Conservation (phyloP, 2,113 vertebrate species). For the Poeciliopsis prolifica region DNA sequence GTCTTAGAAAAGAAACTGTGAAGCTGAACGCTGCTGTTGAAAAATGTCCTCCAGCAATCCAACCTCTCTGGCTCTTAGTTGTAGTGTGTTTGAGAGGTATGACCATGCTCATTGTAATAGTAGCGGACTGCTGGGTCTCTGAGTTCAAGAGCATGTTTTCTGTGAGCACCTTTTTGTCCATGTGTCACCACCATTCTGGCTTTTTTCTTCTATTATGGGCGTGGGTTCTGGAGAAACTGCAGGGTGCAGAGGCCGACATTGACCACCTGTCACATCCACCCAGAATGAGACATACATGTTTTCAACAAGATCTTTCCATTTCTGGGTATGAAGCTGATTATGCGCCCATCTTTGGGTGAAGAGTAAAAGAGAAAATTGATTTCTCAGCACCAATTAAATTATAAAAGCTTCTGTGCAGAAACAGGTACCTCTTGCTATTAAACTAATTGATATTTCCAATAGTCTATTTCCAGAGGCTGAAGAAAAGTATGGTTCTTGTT, state of each 20-base stretch:
- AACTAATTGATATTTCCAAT: constrained; percentile 56
- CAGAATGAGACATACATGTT: constrained; percentile 8
- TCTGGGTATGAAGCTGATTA: neutral
- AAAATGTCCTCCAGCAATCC: constrained; percentile 33
- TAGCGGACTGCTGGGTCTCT: constrained; percentile 32
- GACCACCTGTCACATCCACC: constrained; percentile 45
- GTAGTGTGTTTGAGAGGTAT: constrained; percentile 34
- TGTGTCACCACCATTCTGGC: constrained; percentile 12
- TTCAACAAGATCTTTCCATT: constrained; percentile 1
- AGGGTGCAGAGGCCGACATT: constrained; percentile 19
- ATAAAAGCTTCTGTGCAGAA: constrained; percentile 17
- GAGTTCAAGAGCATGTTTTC: constrained; percentile 17
- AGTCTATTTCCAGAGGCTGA: constrained; percentile 43
- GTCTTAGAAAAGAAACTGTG: constrained; percentile 45
- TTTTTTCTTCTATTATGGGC: neutral
- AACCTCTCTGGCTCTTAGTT: constrained; percentile 17
- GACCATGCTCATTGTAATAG: constrained; percentile 14
- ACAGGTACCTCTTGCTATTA: constrained; percentile 44
- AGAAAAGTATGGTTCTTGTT: constrained; percentile 49
- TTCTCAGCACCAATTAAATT: neutral
- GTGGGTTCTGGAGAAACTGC: constrained; percentile 26
- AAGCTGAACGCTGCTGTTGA: constrained; percentile 35
- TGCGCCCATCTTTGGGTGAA: neutral
- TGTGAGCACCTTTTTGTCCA: constrained; percentile 6
- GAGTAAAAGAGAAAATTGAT: neutral